A percentile compares a stretch with the other conserved stretches of the same genome.
Evolutionary conservation across 2,113 vertebrate species (phyloP).

Genomic region (Acanthisitta chloris): DNA sequence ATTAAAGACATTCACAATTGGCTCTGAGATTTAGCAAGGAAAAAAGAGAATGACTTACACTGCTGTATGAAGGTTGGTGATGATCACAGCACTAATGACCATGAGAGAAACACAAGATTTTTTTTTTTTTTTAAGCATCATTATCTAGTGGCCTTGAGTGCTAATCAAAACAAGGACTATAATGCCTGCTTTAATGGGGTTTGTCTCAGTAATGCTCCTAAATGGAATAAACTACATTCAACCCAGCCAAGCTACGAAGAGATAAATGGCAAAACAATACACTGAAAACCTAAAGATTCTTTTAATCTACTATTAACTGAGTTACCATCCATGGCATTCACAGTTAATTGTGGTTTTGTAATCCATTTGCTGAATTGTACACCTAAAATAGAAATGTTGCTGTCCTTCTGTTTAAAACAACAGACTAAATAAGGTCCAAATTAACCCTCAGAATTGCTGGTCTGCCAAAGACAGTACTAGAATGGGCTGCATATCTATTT

Average conservation of each 20-base stretch:
- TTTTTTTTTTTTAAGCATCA: not conserved
- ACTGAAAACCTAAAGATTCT: constrained; percentile 17
- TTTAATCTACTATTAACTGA: constrained; percentile 38
- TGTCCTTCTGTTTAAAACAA: constrained; percentile 1
- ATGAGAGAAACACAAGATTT: not conserved
- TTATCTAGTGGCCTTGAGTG: constrained; percentile 35
- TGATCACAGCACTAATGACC: constrained; percentile 21
- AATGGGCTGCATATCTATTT: not conserved
- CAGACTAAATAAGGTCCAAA: not conserved
- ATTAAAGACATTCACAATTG: not conserved
- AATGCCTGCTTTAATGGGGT: constrained; percentile 47
- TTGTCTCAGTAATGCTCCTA: constrained; percentile 42
- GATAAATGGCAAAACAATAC: constrained; percentile 37
- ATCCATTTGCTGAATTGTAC: not conserved
- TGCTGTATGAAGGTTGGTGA: not conserved
- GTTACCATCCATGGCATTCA: not conserved
- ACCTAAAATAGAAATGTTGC: not conserved
- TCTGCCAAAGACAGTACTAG: not conserved
- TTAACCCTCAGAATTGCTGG: not conserved
- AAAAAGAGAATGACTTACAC: not conserved
- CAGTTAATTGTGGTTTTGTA: not conserved
- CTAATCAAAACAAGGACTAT: constrained; percentile 43
- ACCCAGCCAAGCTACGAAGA: constrained; percentile 12
- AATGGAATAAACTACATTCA: constrained; percentile 41
- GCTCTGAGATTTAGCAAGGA: not conserved